Percentiles rank a stretch among this genome's conserved stretches.
phyloP scores from a whole-genome alignment of 2,888 invertebrate genomes.

The Lordiphosa fenestrarum region DNA sequence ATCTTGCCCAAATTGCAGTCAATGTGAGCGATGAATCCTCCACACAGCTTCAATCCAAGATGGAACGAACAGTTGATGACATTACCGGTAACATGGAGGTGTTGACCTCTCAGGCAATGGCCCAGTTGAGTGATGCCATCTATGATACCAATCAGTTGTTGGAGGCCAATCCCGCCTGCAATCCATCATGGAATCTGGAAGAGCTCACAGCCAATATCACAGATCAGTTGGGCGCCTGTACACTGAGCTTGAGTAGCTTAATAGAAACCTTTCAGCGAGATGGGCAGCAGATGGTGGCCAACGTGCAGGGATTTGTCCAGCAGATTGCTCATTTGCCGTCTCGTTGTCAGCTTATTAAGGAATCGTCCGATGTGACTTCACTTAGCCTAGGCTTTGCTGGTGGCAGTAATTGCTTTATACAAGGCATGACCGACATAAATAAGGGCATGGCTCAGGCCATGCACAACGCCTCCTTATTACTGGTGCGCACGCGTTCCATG shows the following conservation, averaged over 20 bases:
- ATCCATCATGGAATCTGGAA: slow-evolving; percentile 50
- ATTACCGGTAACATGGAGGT: slow-evolving; percentile 53
- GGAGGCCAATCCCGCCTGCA: slow-evolving; percentile 52
- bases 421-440: slow-evolving; percentile 58
- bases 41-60: slow-evolving; percentile 47
- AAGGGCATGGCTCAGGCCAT: slow-evolving; percentile 51
- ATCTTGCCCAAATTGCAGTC: slow-evolving; percentile 53
- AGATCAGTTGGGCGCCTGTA: slow-evolving; percentile 48
- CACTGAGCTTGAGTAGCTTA: slow-evolving; percentile 30
- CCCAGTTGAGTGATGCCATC: slow-evolving; percentile 47
- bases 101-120: slow-evolving; percentile 44
- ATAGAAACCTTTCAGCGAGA: slow-evolving; percentile 33
- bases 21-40: slow-evolving; percentile 50
- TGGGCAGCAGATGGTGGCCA: slow-evolving; percentile 33
- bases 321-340: slow-evolving; percentile 55
- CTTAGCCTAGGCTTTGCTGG: slow-evolving; percentile 31
- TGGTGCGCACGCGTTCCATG: slow-evolving; percentile 53
- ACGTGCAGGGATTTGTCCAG: slow-evolving; percentile 45
- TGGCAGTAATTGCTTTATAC: slow-evolving; percentile 54
- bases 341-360: slow-evolving; percentile 33
- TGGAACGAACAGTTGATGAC: slow-evolving; percentile 37
- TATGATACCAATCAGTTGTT: slow-evolving; percentile 49
- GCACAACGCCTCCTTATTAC: slow-evolving; percentile 50
- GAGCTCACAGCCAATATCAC: slow-evolving; percentile 56
- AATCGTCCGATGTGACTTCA: slow-evolving; percentile 16